Evolutionary conservation across 1,140 invertebrate genomes (phyloP).

Genomic region (Acyrthosiphon pisum): DNA sequence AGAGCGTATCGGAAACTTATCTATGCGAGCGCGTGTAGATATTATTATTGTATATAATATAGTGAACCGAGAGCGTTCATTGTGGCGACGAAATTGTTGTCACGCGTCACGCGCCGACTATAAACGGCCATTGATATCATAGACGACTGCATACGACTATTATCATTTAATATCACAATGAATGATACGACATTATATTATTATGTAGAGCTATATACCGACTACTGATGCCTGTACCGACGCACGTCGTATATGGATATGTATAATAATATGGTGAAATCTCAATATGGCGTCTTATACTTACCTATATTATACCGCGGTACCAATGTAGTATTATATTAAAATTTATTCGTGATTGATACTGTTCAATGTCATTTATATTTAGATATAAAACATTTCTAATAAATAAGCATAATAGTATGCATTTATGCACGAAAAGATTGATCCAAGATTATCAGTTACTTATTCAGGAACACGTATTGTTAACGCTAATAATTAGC

Average conservation of each 20-base stretch:
- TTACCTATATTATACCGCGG: too few relatives aligned
- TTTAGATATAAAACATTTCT: too few relatives aligned
- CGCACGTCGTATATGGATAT: background rate
- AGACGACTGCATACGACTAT: background rate
- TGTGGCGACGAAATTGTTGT: background rate
- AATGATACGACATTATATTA: background rate
- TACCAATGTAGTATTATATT: too few relatives aligned
- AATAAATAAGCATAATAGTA: too few relatives aligned
- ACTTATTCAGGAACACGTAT: too few relatives aligned
- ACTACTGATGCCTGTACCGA: background rate
- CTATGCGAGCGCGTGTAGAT: background rate
- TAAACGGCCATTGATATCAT: background rate
- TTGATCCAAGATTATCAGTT: too few relatives aligned
- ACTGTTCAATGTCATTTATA: too few relatives aligned
- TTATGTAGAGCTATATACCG: background rate
- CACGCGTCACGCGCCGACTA: background rate
- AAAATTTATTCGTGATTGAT: too few relatives aligned
- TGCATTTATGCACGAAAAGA: too few relatives aligned
- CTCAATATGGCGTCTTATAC: background rate
- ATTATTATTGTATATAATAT: background rate
- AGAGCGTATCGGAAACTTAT: conserved; percentile 27
- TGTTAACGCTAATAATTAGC: too few relatives aligned
- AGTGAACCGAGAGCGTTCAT: background rate
- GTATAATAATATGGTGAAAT: background rate
- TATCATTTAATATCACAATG: background rate